Conservation (phyloP, 2,113 vertebrate species). For the Bothrops jararaca region DNA sequence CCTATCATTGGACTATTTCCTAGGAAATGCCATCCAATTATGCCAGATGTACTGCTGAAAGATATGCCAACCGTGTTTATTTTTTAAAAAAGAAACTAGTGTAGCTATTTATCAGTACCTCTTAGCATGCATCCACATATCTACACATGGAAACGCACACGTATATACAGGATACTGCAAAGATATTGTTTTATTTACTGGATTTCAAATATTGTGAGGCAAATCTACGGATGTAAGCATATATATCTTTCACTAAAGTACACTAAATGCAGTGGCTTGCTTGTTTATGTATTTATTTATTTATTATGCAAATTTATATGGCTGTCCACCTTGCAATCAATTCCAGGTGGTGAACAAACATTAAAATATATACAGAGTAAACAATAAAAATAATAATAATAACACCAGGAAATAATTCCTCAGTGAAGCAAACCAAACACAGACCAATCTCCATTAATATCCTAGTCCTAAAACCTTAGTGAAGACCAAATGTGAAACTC, state of each 20-base stretch:
- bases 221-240: not conserved
- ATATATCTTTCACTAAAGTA: not conserved
- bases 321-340: not conserved
- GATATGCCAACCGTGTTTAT: slow-evolving; percentile 63
- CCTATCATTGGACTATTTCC: slow-evolving; percentile 72
- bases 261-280: not conserved
- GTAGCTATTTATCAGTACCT: slow-evolving; percentile 56
- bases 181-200: not conserved
- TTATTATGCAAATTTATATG: not conserved
- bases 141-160: not conserved
- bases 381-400: not conserved
- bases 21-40: slow-evolving; percentile 72
- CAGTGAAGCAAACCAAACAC: not conserved
- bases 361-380: not conserved
- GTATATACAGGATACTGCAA: not conserved
- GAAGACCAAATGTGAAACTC: not conserved
- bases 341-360: not conserved
- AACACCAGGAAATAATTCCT: not conserved
- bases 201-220: not conserved
- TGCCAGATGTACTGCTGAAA: slow-evolving; percentile 64
- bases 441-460: not conserved
- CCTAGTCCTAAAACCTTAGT: not conserved
- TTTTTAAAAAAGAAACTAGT: not conserved
- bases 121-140: slow-evolving; percentile 48
- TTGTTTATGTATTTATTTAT: not conserved